Base-by-base conservation (phyloP, 2,888 invertebrate genomes). In the Axea sp. region DNA sequence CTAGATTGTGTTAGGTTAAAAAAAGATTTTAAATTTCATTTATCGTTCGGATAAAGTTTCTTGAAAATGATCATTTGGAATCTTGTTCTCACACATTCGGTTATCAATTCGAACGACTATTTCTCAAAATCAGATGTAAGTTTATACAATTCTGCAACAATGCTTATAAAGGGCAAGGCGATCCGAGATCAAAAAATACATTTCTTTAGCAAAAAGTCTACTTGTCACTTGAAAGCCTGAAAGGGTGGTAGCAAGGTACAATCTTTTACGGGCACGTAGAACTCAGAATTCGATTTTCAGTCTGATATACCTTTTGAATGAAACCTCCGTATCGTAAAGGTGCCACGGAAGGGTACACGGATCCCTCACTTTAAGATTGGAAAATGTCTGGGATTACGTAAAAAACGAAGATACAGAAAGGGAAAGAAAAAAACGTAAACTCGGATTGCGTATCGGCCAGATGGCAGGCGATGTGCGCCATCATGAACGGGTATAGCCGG, bases 371-470 rank as follows among this genome's bases (percentile, higher is more conserved):
- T 57, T 30, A 67, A 75, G 71, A 75, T 75, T 75, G 80, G 80
- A 78, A 80, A 82, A 81, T 78, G 81, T 78, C 81, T 80, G 82
- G 84, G 82, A 84, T 84, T 84, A 84, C 83, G 81, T 80, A 75
- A 60, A 64, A 74, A 41, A 65, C 17, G 31, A 37, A 33, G 55
- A 47, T 26, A 65, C 14, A 31, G 47, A 53, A 37, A 49, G 59
- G 43, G 35, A 57, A 53, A 19, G 31, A 35, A 53, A 75, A 78
- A 79, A 77, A 76, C 77, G 79, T 78, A 78, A 80, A 82, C 83
- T 80, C 80, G 82, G 82, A 83, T 83, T 82, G 81, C 82, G 79
- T 82, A 83, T 82, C 83, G 82, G 77, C 80, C 84, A 84, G 84
- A 84, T 84, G 84, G 84, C 79, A 79, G 80, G 78, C 84, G 82